Percentiles rank a stretch among this genome's conserved stretches.
Evolutionary conservation across 2,113 vertebrate genomes (phyloP).

Genomic region (Anolis carolinensis): DNA sequence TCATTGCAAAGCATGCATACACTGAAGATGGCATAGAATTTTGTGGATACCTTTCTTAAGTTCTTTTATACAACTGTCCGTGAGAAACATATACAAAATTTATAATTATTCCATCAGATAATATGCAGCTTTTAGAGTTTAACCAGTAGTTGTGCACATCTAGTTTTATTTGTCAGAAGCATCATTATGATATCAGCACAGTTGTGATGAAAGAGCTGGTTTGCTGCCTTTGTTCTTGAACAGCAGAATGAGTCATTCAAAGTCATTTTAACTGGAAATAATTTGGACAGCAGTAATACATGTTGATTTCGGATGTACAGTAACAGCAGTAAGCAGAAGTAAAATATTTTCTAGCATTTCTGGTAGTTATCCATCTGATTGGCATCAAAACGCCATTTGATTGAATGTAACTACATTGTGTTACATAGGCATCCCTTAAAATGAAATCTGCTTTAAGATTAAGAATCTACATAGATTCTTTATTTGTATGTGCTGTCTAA

Average conservation of each 20-base stretch:
- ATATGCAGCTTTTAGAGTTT: neutral
- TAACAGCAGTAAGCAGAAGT: neutral
- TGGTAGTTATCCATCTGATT: neutral
- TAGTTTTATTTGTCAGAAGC: conserved; percentile 14
- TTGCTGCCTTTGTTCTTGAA: neutral
- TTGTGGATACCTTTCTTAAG: neutral
- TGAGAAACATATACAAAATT: neutral
- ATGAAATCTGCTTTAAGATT: neutral
- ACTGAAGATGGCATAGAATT: neutral
- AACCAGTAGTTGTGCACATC: neutral
- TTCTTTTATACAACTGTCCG: neutral
- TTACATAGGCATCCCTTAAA: neutral
- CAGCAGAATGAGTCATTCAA: neutral
- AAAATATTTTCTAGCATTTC: neutral
- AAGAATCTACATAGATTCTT: neutral
- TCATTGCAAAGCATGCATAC: neutral
- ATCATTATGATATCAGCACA: neutral
- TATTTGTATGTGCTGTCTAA: neutral
- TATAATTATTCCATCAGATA: neutral
- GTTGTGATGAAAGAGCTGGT: neutral
- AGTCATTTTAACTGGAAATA: neutral
- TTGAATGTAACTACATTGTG: neutral
- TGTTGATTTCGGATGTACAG: neutral
- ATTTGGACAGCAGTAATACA: neutral
- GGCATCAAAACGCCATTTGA: neutral